A percentile compares a stretch with the other conserved stretches of the same genome.
Evolutionary conservation across 2,888 invertebrate species (phyloP).

Genomic region (Holacanthella duospinosa): DNA sequence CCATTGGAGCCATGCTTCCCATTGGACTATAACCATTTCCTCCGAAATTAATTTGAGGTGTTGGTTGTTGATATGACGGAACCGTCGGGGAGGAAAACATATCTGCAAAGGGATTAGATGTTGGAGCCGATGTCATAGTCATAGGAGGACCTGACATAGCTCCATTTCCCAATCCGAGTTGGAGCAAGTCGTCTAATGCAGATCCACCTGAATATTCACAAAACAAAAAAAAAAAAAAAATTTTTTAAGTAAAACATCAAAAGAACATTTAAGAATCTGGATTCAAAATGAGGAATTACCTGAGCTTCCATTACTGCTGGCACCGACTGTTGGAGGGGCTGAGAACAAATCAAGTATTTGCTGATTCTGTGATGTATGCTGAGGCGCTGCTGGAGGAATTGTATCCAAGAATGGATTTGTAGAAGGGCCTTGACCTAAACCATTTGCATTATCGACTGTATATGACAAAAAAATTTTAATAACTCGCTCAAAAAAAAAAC

Average conservation of each 20-base stretch:
- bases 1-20: constrained; percentile 22
- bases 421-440: too few relatives aligned
- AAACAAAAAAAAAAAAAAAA: not conserved
- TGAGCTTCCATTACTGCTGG: constrained; percentile 39
- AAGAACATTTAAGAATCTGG: not conserved
- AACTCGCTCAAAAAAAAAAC: not conserved
- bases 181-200: constrained; percentile 70
- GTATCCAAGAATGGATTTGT: constrained; percentile 34
- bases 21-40: constrained; percentile 32
- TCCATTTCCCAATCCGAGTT: constrained; percentile 44
- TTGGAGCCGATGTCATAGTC: constrained; percentile 12
- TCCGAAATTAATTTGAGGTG: constrained; percentile 29
- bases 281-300: not conserved
- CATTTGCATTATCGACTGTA: too few relatives aligned
- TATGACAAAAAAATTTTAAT: too few relatives aligned
- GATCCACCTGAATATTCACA: constrained; percentile 44
- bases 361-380: constrained; percentile 33
- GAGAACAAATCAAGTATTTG: constrained; percentile 63
- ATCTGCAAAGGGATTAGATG: constrained; percentile 73
- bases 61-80: constrained; percentile 39
- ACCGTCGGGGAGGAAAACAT: constrained; percentile 53
- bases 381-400: constrained; percentile 19
- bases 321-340: constrained; percentile 56
- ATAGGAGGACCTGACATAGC: constrained; percentile 12
- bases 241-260: not conserved